Percentiles rank a stretch among this genome's conserved stretches.
These are phyloP conservation scores for Pangasius krempfi DNA, from an alignment of 2,797 vertebrate genomes.

Conservation along the genomic window DNA sequence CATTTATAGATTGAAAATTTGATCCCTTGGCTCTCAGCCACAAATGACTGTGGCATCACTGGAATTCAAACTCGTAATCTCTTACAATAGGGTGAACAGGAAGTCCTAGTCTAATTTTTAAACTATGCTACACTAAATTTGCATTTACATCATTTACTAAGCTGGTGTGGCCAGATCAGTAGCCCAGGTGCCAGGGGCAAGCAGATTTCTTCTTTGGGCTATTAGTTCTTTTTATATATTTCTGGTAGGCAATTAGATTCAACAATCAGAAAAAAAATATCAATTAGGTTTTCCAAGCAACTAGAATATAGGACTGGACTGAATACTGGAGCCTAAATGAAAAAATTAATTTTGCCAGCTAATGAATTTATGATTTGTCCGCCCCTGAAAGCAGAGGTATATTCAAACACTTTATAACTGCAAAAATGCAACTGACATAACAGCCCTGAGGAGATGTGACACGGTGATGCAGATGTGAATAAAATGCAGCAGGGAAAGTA, in stretches of 20 bases:
- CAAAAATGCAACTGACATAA: conserved; percentile 6
- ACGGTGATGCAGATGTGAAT: not conserved
- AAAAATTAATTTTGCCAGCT: not conserved
- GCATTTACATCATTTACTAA: not conserved
- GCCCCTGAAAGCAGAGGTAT: not conserved
- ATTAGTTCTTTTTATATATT: not conserved
- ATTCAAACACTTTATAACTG: not conserved
- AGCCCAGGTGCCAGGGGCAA: not conserved
- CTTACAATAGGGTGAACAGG: not conserved
- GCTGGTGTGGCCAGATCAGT: not conserved
- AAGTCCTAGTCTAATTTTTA: not conserved
- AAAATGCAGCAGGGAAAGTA: conserved; percentile 21
- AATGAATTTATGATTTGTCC: not conserved
- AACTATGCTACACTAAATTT: not conserved
- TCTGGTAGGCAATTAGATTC: not conserved
- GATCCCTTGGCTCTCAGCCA: not conserved
- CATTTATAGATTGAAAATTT: not conserved
- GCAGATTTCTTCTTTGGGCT: not conserved
- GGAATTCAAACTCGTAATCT: not conserved
- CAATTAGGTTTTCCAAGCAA: not conserved
- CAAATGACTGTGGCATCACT: not conserved
- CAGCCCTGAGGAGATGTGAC: not conserved
- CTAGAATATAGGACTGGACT: not conserved
- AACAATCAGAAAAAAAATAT: not conserved
- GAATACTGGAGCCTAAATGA: too few species aligned